phyloP scores from a whole-genome alignment of 2,797 vertebrate genomes.

The Podarcis lilfordi region DNA sequence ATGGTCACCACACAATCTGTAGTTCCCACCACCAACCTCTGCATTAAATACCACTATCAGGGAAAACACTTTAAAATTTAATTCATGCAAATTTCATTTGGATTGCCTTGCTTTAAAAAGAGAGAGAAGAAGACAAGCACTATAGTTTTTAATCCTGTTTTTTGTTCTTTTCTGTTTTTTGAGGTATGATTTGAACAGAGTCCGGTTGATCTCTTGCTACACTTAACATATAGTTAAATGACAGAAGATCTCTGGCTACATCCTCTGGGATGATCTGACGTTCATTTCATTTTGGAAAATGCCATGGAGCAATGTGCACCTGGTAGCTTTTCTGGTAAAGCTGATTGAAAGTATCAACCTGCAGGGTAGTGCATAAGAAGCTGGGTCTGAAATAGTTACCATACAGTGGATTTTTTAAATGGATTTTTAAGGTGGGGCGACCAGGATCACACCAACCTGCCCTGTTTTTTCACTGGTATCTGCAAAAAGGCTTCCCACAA shows the following conservation, averaged over 20 bases:
- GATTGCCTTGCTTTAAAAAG: neutral
- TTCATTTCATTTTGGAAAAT: neutral
- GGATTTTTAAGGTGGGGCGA: too few species aligned
- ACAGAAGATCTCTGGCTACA: neutral
- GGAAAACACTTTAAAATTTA: neutral
- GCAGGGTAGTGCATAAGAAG: neutral
- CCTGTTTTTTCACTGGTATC: neutral
- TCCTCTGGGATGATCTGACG: neutral
- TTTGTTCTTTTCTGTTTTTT: neutral
- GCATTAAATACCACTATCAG: neutral
- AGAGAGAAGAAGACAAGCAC: neutral
- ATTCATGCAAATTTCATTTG: neutral
- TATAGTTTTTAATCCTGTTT: neutral
- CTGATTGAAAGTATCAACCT: neutral
- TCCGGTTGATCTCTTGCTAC: neutral
- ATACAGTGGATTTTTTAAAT: neutral
- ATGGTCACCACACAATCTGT: neutral
- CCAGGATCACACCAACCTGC: neutral
- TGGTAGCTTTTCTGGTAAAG: neutral
- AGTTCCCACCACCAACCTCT: neutral
- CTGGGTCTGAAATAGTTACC: neutral
- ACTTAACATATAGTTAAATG: neutral
- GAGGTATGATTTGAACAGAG: neutral
- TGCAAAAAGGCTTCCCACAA: neutral
- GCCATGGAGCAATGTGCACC: neutral